Evolutionary conservation across 2,888 invertebrate genomes (phyloP).

Genomic region (Eubasilissa splendida): DNA sequence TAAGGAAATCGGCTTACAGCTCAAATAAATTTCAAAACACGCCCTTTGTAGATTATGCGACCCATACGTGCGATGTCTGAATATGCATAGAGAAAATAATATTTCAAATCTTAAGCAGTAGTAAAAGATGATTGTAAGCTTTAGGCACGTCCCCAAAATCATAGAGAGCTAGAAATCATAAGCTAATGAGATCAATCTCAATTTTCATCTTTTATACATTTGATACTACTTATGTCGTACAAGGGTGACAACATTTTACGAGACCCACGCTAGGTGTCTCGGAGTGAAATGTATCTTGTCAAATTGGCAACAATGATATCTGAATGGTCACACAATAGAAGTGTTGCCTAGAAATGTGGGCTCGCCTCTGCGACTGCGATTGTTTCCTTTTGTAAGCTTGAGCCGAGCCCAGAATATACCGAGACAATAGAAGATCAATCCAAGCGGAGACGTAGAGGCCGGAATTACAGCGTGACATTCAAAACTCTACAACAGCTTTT

Average conservation of each 20-base stretch:
- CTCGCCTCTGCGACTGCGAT: conserved; percentile 9
- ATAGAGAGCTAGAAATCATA: no score
- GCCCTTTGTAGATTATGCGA: background rate
- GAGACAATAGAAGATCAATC: conserved; percentile 36
- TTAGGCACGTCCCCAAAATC: no score
- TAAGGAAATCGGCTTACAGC: background rate
- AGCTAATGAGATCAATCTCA: no score
- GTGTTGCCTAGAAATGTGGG: conserved; percentile 36
- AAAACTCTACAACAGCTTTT: background rate
- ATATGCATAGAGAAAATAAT: no score
- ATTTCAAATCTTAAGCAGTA: no score
- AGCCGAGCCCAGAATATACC: conserved; percentile 23
- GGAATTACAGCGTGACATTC: background rate
- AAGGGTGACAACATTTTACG: no score
- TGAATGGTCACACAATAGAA: conserved; percentile 24
- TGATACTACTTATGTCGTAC: background rate
- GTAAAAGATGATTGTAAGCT: no score
- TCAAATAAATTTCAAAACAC: conserved; percentile 5
- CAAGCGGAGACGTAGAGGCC: background rate
- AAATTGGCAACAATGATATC: conserved; percentile 30
- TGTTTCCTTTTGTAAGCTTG: conserved; percentile 31
- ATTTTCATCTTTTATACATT: no score
- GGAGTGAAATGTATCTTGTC: conserved; percentile 6
- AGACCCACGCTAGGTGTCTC: no score
- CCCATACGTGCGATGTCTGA: no score